Base-by-base conservation (phyloP, 2,797 vertebrate species). In the Melanotaenia pygmaea region DNA sequence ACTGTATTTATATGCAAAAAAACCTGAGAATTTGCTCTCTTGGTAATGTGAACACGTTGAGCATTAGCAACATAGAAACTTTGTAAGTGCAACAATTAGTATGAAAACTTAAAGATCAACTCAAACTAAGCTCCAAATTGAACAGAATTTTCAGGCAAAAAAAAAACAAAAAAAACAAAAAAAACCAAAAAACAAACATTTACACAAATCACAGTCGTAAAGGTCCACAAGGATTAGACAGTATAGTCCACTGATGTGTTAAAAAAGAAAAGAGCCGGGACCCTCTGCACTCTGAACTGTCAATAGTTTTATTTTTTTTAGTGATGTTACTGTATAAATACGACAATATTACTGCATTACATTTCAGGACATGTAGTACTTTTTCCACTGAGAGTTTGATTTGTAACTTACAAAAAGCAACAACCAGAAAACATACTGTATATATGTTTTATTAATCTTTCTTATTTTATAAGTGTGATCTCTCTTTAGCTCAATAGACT, bases 1-100 rank as follows among this genome's bases (percentile, higher is more conserved):
- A 59, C 14, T 9, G 11, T 22, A 71, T 76, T 74, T 76, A 24
- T 10, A n/a, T 8, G 20, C 2, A 64, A 5, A 9, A 40, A 6
- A 59, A 6, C 0, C 0, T 6, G 3, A 60, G 28, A 45, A 32
- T 11, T 2, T 37, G 30, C 10, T n/a, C 1, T 67, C 20, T 67
- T 4, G 37, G 59, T 10, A 18, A 14, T 56, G 32, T n/a, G 11
- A 50, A n/a, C 22, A 11, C 11, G 30, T 51, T 22, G 18, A 40
- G 34, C 24, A n/a, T 50, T 7, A 50, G 8, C 20, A 22, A n/a
- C 50, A 8, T 13, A 4, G 20, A 26, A 3, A 62, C 30, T 43
- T 57, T 53, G 51, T 45, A 3, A 5, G 6, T 64, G 64, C 35
- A 40, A 45, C 38, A 30, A 24, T 47, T 12, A n/a, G 13, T 35